Percentiles rank a stretch among this genome's conserved stretches.
Evolutionary conservation across 1,140 invertebrate species (phyloP).

Genomic region (Teleopsis dalmanni): DNA sequence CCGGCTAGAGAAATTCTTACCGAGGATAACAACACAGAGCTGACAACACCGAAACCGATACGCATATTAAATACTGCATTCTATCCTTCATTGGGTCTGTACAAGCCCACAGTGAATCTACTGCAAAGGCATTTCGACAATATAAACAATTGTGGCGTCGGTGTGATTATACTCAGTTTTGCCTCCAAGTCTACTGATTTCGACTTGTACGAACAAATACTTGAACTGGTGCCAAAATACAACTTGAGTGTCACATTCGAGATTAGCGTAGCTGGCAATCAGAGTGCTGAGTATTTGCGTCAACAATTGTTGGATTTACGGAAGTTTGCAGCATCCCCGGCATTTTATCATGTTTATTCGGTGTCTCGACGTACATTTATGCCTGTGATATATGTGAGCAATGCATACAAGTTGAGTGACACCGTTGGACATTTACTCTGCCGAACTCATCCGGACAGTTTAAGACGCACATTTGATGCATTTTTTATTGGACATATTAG

Average conservation of each 20-base stretch:
- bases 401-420: slow-evolving; percentile 50
- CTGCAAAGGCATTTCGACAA: slow-evolving; percentile 38
- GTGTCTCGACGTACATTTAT: slow-evolving; percentile 32
- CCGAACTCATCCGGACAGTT: slow-evolving; percentile 45
- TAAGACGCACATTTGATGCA: slow-evolving; percentile 49
- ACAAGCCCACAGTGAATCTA: slow-evolving; percentile 31
- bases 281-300: slow-evolving; percentile 30
- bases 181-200: slow-evolving; percentile 17
- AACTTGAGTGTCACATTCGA: slow-evolving; percentile 39
- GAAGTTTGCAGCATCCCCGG: slow-evolving; percentile 40
- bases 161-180: slow-evolving; percentile 31
- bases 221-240: slow-evolving; percentile 32
- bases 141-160: slow-evolving; percentile 36
- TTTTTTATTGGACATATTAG: slow-evolving; percentile 51
- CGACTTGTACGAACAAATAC: slow-evolving; percentile 14
- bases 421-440: slow-evolving; percentile 49
- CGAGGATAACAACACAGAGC: background rate
- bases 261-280: slow-evolving; percentile 31
- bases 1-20: slow-evolving; percentile 1
- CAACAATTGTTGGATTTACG: slow-evolving; percentile 26
- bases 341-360: slow-evolving; percentile 49
- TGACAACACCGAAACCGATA: slow-evolving; percentile 20
- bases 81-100: slow-evolving; percentile 36
- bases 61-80: slow-evolving; percentile 36
- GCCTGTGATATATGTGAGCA: slow-evolving; percentile 54